Conservation (phyloP, 2,113 vertebrate genomes). For the Chamaea fasciata region DNA sequence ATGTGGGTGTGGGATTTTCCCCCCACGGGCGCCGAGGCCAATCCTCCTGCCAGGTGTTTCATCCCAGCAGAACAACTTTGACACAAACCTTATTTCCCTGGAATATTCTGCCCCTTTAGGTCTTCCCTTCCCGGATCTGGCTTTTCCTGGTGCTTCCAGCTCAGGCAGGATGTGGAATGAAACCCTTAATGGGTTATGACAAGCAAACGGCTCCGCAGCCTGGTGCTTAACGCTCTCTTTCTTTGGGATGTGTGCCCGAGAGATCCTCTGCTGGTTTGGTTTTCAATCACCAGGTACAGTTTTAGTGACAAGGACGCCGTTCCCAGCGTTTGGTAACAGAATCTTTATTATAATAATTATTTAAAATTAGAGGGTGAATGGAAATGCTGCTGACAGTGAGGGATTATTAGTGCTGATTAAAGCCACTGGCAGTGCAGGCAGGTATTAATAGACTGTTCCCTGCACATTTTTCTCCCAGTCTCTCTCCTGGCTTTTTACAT, state of each 20-base stretch:
- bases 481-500: neutral
- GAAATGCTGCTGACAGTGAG: constrained; percentile 19
- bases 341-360: constrained; percentile 47
- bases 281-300: neutral
- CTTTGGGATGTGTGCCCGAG: neutral
- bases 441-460: neutral
- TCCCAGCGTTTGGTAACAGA: neutral
- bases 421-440: neutral
- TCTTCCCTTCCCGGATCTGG: neutral
- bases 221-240: neutral
- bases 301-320: neutral
- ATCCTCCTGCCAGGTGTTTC: neutral
- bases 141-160: neutral
- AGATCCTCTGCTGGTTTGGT: neutral
- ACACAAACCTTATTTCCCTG: neutral
- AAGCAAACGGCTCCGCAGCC: neutral
- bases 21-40: neutral
- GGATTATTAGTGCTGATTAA: constrained; percentile 39
- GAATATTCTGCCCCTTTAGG: neutral
- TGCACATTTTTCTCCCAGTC: neutral
- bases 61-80: neutral
- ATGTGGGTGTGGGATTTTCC: neutral
- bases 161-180: neutral
- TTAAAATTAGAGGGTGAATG: constrained; percentile 17
- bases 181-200: neutral